Evolutionary conservation across 1,140 invertebrate genomes (phyloP).

Genomic region (Leguminivora glycinivorella): DNA sequence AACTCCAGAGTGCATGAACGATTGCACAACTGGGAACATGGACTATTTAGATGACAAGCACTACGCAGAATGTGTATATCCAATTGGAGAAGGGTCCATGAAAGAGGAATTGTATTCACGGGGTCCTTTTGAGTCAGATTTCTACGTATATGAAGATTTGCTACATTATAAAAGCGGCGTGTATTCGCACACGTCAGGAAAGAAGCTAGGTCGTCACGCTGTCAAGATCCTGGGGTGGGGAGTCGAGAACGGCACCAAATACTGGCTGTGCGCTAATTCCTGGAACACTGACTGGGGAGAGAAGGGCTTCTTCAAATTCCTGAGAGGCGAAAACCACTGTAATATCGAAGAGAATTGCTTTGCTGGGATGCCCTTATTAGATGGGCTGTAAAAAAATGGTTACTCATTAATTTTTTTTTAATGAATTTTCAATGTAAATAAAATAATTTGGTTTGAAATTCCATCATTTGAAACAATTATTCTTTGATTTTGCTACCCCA

Average conservation of each 20-base stretch:
- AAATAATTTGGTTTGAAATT: no score
- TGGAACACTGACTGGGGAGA: conserved; percentile 87
- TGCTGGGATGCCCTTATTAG: conserved; percentile 80
- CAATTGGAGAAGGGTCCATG: neutral
- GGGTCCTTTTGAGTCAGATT: neutral
- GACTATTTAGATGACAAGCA: neutral
- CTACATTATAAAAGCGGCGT: conserved; percentile 84
- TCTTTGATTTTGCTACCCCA: no score
- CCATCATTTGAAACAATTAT: no score
- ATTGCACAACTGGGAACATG: neutral
- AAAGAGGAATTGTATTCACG: neutral
- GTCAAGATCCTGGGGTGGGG: neutral
- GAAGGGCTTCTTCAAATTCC: conserved; percentile 90
- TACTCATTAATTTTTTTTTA: no score
- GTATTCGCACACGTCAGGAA: conserved; percentile 80
- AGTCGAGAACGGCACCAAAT: conserved; percentile 75
- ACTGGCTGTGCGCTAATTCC: conserved; percentile 82
- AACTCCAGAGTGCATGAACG: neutral
- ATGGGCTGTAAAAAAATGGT: neutral
- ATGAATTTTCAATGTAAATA: no score
- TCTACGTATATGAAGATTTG: conserved; percentile 90
- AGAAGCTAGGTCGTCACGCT: conserved; percentile 90
- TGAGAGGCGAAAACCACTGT: conserved; percentile 88
- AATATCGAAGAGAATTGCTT: conserved; percentile 87
- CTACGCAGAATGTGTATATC: neutral